Conservation (phyloP, 2,113 vertebrate genomes). For the Cisticola juncidis region DNA sequence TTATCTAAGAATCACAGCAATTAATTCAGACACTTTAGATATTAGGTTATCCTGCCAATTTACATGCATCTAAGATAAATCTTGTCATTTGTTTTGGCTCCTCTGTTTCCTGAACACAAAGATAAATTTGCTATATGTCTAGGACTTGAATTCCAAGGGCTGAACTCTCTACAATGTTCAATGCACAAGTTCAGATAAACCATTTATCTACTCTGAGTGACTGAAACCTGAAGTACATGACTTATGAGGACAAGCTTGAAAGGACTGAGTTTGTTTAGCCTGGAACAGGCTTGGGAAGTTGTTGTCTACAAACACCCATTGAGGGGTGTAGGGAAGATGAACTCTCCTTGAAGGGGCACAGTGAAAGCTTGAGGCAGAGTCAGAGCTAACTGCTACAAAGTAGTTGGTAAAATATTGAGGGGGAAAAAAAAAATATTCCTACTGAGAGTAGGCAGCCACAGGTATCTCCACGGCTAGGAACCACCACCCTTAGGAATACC, state of each 20-base stretch:
- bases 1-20: not conserved
- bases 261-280: not conserved
- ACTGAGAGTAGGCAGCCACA: not conserved
- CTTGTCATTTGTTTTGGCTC: not conserved
- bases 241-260: not conserved
- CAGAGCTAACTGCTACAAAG: not conserved
- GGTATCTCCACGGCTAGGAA: not conserved
- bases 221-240: not conserved
- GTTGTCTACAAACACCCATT: not conserved
- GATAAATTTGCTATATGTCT: not conserved
- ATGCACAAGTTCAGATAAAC: not conserved
- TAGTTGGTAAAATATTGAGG: not conserved
- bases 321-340: accelerated
- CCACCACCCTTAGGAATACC: not conserved
- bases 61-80: slow-evolving; percentile 18
- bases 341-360: not conserved
- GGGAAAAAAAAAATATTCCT: not conserved
- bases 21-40: slow-evolving; percentile 20
- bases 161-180: not conserved
- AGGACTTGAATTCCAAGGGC: not conserved
- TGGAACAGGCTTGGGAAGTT: not conserved
- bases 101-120: not conserved
- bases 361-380: not conserved
- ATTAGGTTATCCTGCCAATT: not conserved
- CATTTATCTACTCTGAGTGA: not conserved